A percentile compares a stretch with the other conserved stretches of the same genome.
Conservation (phyloP, 2,888 invertebrate genomes). For the Cephonodes hylas region DNA sequence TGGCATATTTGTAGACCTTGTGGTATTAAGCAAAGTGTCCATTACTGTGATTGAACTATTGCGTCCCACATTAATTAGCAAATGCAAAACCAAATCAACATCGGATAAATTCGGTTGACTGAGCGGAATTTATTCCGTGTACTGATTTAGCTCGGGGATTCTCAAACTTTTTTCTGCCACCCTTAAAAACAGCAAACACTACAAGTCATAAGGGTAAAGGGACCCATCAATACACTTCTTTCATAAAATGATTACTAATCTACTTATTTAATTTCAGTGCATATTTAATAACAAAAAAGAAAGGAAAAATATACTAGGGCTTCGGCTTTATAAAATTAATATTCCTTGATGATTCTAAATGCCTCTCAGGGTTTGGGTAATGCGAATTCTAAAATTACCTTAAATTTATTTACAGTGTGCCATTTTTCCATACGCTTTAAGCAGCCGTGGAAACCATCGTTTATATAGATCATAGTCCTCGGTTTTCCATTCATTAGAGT, state of each 20-base stretch:
- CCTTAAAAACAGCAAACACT: no score
- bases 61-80: not conserved
- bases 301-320: no score
- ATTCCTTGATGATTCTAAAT: no score
- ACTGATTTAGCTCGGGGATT: not conserved
- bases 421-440: conserved; percentile 38
- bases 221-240: no score
- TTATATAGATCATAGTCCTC: conserved; percentile 44
- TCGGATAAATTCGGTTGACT: not conserved
- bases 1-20: not conserved
- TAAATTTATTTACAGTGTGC: conserved; percentile 39
- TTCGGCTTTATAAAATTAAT: no score
- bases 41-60: not conserved
- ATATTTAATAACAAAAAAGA: no score
- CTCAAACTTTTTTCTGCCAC: no score
- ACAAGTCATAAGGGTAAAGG: no score
- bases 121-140: not conserved
- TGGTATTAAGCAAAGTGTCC: conserved; percentile 30
- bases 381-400: conserved; percentile 27
- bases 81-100: conserved; percentile 10
- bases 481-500: conserved; percentile 34
- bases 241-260: no score
- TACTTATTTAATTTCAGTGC: no score
- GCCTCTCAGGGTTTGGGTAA: no score
- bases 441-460: conserved; percentile 42